Conservation (phyloP, 2,797 vertebrate genomes). For the Sparus aurata region DNA sequence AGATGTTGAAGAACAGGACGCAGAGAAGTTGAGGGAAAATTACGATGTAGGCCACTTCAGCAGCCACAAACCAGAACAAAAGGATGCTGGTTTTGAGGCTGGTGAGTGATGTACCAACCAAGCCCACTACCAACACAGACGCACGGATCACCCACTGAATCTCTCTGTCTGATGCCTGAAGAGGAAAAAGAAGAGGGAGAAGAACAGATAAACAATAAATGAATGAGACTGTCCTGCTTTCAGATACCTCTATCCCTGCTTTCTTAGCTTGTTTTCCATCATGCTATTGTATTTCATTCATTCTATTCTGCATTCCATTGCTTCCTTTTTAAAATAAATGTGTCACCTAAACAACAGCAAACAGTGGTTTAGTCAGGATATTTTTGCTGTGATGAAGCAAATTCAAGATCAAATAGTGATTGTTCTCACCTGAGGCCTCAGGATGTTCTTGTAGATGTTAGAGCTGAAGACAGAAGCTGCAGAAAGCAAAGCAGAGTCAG, state of each 20-base stretch:
- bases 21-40: slow-evolving; percentile 84
- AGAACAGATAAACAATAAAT: background rate
- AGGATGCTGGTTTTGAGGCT: slow-evolving; percentile 57
- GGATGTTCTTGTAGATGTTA: slow-evolving; percentile 59
- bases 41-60: slow-evolving; percentile 76
- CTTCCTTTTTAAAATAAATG: too few relatives aligned
- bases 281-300: background rate
- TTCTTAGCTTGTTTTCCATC: too few relatives aligned
- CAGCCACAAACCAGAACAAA: slow-evolving; percentile 70
- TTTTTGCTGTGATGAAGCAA: background rate
- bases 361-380: background rate
- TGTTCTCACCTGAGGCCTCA: slow-evolving; percentile 36
- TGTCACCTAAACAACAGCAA: too few relatives aligned
- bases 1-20: slow-evolving; percentile 72
- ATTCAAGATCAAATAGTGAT: too few relatives aligned
- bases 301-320: background rate
- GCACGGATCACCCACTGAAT: slow-evolving; percentile 77
- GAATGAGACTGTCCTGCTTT: background rate
- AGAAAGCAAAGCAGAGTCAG: slow-evolving; percentile 72
- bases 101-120: slow-evolving; percentile 66
- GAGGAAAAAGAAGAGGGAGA: background rate
- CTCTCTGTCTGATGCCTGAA: slow-evolving; percentile 80
- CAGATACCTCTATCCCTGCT: background rate
- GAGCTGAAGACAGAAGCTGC: slow-evolving; percentile 63
- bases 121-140: slow-evolving; percentile 73